These are phyloP conservation scores for Pristionchus fissidentatus DNA, from an alignment of 2,888 invertebrate genomes.

Conservation along the genomic window DNA sequence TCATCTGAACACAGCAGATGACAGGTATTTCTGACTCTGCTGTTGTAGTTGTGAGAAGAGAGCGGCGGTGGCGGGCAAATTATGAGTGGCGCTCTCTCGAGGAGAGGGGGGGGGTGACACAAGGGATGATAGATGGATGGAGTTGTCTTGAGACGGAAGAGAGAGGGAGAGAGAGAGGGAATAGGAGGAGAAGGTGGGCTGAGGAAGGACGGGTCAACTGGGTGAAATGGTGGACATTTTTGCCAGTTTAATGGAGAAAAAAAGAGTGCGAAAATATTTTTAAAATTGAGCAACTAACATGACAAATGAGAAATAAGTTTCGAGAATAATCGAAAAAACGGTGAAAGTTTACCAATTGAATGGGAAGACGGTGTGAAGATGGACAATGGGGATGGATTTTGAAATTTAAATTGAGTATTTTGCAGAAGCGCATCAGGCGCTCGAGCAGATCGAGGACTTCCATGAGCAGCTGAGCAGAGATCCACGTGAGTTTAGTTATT, in stretches of 20 bases:
- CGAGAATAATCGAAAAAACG: neutral
- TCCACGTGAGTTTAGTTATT: slow-evolving; percentile 78
- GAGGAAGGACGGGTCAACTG: too few species aligned
- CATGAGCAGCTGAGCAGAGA: slow-evolving; percentile 92
- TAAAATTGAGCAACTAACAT: too few species aligned
- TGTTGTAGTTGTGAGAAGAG: too few species aligned
- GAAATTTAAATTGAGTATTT: neutral
- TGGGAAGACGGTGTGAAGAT: neutral
- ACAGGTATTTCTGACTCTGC: too few species aligned
- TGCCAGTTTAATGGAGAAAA: too few species aligned
- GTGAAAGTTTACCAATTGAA: neutral
- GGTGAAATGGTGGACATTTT: too few species aligned
- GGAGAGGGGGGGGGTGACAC: too few species aligned
- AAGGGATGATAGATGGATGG: neutral
- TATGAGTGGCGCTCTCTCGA: slow-evolving; percentile 25
- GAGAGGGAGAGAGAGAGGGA: slow-evolving; percentile 1
- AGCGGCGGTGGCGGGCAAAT: neutral
- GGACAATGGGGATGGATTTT: neutral
- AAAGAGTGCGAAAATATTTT: neutral
- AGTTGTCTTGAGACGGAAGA: neutral
- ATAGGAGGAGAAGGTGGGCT: neutral
- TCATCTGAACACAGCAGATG: neutral
- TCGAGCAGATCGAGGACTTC: slow-evolving; percentile 98
- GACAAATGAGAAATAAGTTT: too few species aligned
- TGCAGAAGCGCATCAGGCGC: slow-evolving; percentile 93